Evolutionary conservation across 2,888 invertebrate species (phyloP).

Genomic region (Polydrusus pterygomalis): DNA sequence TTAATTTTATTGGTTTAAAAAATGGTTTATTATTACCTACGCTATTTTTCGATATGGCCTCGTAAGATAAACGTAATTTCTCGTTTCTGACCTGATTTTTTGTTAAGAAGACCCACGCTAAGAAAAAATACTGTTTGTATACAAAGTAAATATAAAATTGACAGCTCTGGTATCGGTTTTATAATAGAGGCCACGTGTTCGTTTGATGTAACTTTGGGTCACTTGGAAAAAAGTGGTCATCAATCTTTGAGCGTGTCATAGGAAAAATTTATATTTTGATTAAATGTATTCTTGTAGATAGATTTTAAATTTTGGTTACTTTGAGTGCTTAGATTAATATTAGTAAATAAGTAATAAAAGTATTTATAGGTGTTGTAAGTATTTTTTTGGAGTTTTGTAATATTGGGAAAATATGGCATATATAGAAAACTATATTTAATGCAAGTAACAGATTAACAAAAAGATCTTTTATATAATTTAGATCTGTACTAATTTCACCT

Average conservation of each 20-base stretch:
- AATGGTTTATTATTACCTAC: no score
- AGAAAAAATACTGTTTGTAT: slow-evolving; percentile 26
- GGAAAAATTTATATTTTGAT: slow-evolving; percentile 21
- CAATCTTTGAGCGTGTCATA: slow-evolving; percentile 30
- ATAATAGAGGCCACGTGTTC: slow-evolving; percentile 30
- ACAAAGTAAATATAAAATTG: slow-evolving; percentile 27
- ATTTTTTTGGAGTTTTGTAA: no score
- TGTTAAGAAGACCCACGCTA: slow-evolving; percentile 22
- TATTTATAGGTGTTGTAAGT: no score
- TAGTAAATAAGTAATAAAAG: no score
- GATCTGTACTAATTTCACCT: neutral
- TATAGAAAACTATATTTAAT: neutral
- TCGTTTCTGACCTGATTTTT: slow-evolving; percentile 12
- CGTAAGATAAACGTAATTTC: neutral
- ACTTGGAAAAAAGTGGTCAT: slow-evolving; percentile 32
- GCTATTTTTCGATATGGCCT: no score
- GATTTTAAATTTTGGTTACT: no score
- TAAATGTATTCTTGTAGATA: neutral
- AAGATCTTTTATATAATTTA: neutral
- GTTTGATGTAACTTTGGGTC: slow-evolving; percentile 26
- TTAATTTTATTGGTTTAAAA: no score
- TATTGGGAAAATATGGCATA: neutral
- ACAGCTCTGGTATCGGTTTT: slow-evolving; percentile 24
- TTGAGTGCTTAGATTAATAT: no score
- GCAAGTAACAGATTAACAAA: neutral